phyloP scores from a whole-genome alignment of 2,888 invertebrate genomes.

The Cantharis lateralis region DNA sequence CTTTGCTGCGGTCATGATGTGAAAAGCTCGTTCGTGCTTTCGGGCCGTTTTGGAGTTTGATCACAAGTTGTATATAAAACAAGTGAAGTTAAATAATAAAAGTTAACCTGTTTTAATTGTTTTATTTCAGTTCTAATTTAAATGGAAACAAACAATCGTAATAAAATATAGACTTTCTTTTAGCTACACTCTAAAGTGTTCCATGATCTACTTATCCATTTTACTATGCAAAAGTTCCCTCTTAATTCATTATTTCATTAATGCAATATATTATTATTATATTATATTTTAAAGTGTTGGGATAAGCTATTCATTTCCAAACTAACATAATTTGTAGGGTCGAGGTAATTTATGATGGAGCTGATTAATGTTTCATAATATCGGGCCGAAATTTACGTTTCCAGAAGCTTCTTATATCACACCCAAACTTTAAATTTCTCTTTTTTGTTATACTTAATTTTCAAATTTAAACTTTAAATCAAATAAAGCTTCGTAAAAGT shows the following conservation, averaged over 20 bases:
- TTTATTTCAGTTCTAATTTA: not conserved
- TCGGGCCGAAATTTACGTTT: not conserved
- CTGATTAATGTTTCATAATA: not conserved
- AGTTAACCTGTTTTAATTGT: not conserved
- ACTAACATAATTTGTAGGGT: not conserved
- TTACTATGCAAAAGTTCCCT: not conserved
- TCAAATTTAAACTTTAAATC: not conserved
- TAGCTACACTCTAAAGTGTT: not conserved
- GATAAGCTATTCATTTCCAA: not conserved
- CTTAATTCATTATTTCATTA: not conserved
- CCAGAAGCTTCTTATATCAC: not conserved
- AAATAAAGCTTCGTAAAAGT: not conserved
- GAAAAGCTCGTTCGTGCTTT: not conserved
- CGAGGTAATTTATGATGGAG: not conserved
- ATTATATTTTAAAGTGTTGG: not conserved
- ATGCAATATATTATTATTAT: not conserved
- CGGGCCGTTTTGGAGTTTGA: not conserved
- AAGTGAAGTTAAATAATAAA: not conserved
- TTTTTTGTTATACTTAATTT: not conserved
- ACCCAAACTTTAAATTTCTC: not conserved
- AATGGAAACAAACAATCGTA: not conserved
- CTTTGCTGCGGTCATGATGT: not conserved
- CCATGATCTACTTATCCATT: not conserved
- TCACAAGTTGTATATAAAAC: not conserved
- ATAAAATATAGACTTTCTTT: not conserved